Evolutionary conservation across 2,888 invertebrate species (phyloP), one percentile per base, ranked within the genome.

Genomic region (Acrobasis suavella): DNA sequence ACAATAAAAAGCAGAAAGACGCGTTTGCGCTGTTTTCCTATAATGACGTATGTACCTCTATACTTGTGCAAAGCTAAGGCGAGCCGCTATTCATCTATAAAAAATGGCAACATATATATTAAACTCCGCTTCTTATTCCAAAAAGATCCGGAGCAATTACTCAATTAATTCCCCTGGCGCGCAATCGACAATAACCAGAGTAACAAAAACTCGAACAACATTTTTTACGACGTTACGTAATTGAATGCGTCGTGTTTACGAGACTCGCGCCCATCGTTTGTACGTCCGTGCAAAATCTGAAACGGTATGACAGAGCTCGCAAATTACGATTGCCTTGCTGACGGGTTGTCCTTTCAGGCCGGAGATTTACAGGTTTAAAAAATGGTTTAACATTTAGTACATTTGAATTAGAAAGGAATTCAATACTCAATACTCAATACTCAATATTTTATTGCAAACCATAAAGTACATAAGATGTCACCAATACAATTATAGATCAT

Each of bases 181-280:
- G 61, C 64, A 60, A 62, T 65, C 39, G 39, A 59, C 63, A 63
- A 69, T 67, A 64, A 59, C 62, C 56, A 39, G 50, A 63, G 51
- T 60, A 61, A 60, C 63, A 71, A 72, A 71, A 73, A 74, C 59
- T 16, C 62, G 61, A 46, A 39, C 56, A 56, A 56, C 42, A 17
- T 56, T 56, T 55, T 56, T 56, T 51, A 50, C 65, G 69, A 16
- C 66, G 69, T 67, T 68, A 71, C 69, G 73, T 81, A 82, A 82
- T 81, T 82, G 79, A 81, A 83, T 81, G 77, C 71, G 78, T 77
- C 72, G 69, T 75, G 80, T 82, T 81, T 81, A 81, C 74, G 82
- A 78, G 76, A 78, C 76, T 76, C 77, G 78, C 73, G 73, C 38
- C 65, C 54, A 62, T 50, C 73, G 69, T 73, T 73, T 73, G 72